Evolutionary conservation across 2,888 invertebrate species (phyloP).

Genomic region (Halictus ligatus): DNA sequence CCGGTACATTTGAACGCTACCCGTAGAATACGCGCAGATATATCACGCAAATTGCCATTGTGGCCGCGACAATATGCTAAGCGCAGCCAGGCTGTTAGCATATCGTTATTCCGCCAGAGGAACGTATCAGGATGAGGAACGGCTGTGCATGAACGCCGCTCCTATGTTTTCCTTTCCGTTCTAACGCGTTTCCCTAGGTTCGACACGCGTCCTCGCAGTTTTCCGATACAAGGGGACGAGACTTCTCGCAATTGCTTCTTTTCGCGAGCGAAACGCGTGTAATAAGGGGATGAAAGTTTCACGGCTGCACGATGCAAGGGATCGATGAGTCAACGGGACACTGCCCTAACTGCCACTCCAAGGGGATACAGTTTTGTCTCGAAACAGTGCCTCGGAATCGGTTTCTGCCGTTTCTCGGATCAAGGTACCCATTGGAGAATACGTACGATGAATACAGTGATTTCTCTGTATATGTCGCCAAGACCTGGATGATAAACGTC

Average conservation of each 20-base stretch:
- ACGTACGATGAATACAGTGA: no score
- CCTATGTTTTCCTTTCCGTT: constrained; percentile 38
- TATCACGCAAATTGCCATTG: constrained; percentile 84
- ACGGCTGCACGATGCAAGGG: neutral
- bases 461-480: no score
- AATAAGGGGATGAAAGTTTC: constrained; percentile 5
- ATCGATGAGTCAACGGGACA: neutral
- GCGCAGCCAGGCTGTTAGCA: constrained; percentile 77
- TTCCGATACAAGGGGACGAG: constrained; percentile 23
- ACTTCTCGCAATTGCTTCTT: constrained; percentile 23
- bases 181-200: constrained; percentile 32
- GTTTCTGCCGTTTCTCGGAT: no score
- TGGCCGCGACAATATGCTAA: constrained; percentile 83
- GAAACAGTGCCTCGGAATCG: neutral
- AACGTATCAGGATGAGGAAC: constrained; percentile 45
- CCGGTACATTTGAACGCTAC: constrained; percentile 82
- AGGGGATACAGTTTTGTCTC: neutral
- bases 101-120: constrained; percentile 77
- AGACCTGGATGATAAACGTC: no score
- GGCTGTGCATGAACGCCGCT: constrained; percentile 15
- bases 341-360: neutral
- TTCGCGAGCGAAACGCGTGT: neutral
- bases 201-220: constrained; percentile 30
- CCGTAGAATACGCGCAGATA: constrained; percentile 76
- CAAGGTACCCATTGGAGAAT: no score